Evolutionary conservation across 2,888 invertebrate species (phyloP).

Genomic region (Pheosia gnoma): DNA sequence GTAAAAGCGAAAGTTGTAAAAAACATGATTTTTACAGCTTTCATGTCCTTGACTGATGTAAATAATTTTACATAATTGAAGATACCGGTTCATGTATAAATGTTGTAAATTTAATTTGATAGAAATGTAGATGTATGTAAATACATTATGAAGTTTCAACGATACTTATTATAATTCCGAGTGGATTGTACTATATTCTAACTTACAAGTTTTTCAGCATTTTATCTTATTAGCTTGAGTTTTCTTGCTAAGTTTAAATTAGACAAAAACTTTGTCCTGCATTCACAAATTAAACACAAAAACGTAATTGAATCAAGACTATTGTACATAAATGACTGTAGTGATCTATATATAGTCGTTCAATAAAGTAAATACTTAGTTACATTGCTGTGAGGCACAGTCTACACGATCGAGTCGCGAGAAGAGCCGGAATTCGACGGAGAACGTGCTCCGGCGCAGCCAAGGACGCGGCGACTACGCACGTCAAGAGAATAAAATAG

Average conservation of each 20-base stretch:
- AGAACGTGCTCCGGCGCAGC: constrained; percentile 62
- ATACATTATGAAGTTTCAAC: not conserved
- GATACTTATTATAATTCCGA: no score
- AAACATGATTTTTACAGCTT: constrained; percentile 1
- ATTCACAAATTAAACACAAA: not conserved
- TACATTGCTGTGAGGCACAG: not conserved
- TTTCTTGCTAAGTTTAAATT: no score
- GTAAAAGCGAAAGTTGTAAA: constrained; percentile 13
- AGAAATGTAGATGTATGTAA: not conserved
- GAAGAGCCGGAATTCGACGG: constrained; percentile 56
- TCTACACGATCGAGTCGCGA: constrained; percentile 8
- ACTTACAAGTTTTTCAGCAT: no score
- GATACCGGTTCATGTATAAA: constrained; percentile 1
- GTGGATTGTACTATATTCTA: no score
- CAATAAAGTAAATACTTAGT: not conserved
- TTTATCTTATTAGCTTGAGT: no score
- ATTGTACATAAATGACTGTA: constrained; percentile 7
- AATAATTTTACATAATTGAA: constrained; percentile 1
- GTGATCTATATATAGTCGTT: not conserved
- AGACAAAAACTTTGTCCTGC: not conserved
- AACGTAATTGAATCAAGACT: constrained; percentile 3
- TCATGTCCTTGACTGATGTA: constrained; percentile 4
- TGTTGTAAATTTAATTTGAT: not conserved
- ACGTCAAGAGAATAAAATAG: constrained; percentile 6
- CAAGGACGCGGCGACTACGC: constrained; percentile 55